Base-by-base conservation (phyloP, 2,113 vertebrate genomes). In the Chiloscyllium plagiosum region DNA sequence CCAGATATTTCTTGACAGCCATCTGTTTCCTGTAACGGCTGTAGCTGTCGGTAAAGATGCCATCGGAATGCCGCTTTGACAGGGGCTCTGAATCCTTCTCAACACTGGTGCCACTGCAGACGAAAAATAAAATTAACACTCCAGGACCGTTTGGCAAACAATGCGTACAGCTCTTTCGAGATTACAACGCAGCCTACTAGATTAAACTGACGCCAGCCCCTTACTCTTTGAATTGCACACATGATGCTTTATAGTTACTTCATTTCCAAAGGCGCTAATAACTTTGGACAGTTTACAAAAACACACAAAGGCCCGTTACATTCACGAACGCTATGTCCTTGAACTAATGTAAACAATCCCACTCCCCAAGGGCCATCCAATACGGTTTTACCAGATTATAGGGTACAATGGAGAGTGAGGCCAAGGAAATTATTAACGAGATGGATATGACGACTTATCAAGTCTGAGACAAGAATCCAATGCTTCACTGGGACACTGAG, bases 11-110 rank as follows among this genome's bases (percentile, higher is more conserved):
- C 98, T 99, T 99, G 97, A 99, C 99, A 96, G 99, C 99, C 99
- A 99, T 99, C 98, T 99, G 99, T 98, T 99, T 99, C 97, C 99
- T 97, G 97, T 99, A 99, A 98, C 99, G 99, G 97, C 99, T 99
- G 98, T 99, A 99, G 98, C 99, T 99, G 98, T 99, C 99, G 22
- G 99, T 99, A 98, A 99, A 99, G 98, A 99, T 99, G 96, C 99
- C 99, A 96, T 99, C 99, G 70, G 99, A 99, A 97, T 99, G 99
- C 96, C 99, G 98, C 97, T 99, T 99, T 97, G 98, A 98, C 96
- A 99, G 98, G 37, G 98, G 98, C 97, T 99, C 98, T 61, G 97
- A 97, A 97, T 98, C 98, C 95, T 99, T 98, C n/a, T 98, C 98
- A 96, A 97, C 96, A 96, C 97, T 97, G 96, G 97, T 97, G 96